Conservation (phyloP, 2,888 invertebrate genomes). For the Acrobasis consociella region DNA sequence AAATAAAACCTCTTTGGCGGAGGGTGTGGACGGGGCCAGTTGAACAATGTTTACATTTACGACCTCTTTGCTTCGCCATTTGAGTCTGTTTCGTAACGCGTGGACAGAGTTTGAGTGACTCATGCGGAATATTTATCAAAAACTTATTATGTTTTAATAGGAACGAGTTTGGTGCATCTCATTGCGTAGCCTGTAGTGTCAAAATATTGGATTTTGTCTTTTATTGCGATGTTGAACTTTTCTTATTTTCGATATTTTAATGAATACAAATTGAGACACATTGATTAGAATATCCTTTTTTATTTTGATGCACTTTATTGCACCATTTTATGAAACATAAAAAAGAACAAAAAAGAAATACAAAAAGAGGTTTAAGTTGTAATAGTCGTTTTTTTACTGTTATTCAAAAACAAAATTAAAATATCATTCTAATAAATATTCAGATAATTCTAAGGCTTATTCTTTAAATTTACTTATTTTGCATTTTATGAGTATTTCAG, state of each 20-base stretch:
- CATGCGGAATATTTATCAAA: constrained; percentile 3
- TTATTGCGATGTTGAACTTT: not conserved
- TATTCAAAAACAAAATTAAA: no score
- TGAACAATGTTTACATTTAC: not conserved
- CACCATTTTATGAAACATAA: no score
- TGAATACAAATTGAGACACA: not conserved
- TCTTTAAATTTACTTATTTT: no score
- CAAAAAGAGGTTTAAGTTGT: no score
- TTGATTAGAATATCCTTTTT: not conserved
- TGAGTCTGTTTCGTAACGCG: not conserved
- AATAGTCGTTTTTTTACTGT: no score
- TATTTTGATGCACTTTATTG: no score
- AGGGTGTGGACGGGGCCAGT: not conserved
- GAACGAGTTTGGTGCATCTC: constrained; percentile 11
- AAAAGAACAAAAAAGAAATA: no score
- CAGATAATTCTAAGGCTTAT: no score
- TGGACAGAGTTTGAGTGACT: not conserved
- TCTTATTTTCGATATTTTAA: not conserved
- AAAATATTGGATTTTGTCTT: not conserved
- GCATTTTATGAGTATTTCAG: no score
- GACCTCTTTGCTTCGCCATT: constrained; percentile 1
- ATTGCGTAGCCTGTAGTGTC: not conserved
- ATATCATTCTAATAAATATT: no score
- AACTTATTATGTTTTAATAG: not conserved
- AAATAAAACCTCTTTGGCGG: not conserved